Evolutionary conservation across 2,888 invertebrate genomes (phyloP).

Genomic region (Sisyra terminalis): DNA sequence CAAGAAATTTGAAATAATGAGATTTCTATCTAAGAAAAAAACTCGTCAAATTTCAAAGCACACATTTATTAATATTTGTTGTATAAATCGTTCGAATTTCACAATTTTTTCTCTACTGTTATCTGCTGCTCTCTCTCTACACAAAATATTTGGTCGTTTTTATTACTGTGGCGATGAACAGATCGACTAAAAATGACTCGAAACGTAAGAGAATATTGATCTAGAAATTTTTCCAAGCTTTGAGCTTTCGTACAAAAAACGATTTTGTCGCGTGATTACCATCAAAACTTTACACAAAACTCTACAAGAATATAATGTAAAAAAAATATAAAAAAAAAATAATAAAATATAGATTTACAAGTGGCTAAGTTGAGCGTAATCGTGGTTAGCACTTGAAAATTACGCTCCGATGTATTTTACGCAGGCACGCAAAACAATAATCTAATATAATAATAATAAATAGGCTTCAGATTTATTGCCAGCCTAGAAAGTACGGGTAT

Average conservation of each 20-base stretch:
- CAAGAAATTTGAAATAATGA: neutral
- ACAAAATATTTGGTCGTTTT: conserved; percentile 36
- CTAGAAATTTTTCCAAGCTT: too few species aligned
- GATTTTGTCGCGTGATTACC: too few species aligned
- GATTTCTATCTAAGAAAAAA: neutral
- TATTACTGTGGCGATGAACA: conserved; percentile 28
- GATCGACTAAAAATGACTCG: too few species aligned
- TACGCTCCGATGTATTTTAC: neutral
- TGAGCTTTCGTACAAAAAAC: too few species aligned
- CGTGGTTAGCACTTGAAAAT: conserved; percentile 4
- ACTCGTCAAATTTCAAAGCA: neutral
- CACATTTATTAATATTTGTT: neutral
- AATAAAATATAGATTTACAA: conserved; percentile 1
- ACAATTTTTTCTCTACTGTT: conserved; percentile 5
- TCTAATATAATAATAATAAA: conserved; percentile 1
- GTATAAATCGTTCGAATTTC: neutral
- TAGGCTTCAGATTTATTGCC: too few species aligned
- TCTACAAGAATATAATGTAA: neutral
- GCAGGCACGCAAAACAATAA: conserved; percentile 7
- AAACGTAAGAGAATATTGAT: too few species aligned
- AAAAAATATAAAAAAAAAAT: neutral
- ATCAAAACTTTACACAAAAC: neutral
- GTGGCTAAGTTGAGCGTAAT: neutral
- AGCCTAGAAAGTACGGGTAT: too few species aligned
- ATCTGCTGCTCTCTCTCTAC: conserved; percentile 44